These are phyloP conservation scores for Dryomyza anilis DNA, from an alignment of 2,888 invertebrate genomes.

Conservation along the genomic window DNA sequence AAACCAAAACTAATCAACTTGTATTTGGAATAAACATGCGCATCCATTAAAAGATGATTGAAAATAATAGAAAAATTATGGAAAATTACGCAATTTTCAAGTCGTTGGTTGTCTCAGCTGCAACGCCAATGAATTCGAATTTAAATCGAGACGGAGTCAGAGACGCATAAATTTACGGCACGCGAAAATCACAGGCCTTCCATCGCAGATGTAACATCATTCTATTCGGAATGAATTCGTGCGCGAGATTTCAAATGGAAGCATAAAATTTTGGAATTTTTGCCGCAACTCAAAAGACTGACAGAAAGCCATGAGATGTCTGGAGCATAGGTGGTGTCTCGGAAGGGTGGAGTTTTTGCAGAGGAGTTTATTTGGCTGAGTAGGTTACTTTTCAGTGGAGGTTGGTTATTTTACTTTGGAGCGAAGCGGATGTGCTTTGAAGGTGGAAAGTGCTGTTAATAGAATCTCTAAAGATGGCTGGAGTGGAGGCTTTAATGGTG, in stretches of 20 bases:
- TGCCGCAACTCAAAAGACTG: not conserved
- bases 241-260: conserved; percentile 11
- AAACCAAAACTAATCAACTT: too few relatives aligned
- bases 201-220: not conserved
- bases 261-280: conserved; percentile 11
- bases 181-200: not conserved
- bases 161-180: conserved; percentile 18
- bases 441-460: too few relatives aligned
- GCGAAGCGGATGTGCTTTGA: too few relatives aligned
- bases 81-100: conserved; percentile 14
- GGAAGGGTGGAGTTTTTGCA: too few relatives aligned
- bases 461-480: too few relatives aligned
- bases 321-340: too few relatives aligned
- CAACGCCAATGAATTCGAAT: not conserved
- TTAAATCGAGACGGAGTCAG: not conserved
- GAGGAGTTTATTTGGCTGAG: too few relatives aligned
- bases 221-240: not conserved
- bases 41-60: not conserved
- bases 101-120: too few relatives aligned
- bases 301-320: not conserved
- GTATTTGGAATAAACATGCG: too few relatives aligned
- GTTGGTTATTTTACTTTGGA: too few relatives aligned
- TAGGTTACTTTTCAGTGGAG: too few relatives aligned
- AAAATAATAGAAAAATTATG: not conserved
- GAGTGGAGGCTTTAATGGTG: not conserved